phyloP scores from a whole-genome alignment of 2,797 vertebrate genomes.

The Sciurus carolinensis region DNA sequence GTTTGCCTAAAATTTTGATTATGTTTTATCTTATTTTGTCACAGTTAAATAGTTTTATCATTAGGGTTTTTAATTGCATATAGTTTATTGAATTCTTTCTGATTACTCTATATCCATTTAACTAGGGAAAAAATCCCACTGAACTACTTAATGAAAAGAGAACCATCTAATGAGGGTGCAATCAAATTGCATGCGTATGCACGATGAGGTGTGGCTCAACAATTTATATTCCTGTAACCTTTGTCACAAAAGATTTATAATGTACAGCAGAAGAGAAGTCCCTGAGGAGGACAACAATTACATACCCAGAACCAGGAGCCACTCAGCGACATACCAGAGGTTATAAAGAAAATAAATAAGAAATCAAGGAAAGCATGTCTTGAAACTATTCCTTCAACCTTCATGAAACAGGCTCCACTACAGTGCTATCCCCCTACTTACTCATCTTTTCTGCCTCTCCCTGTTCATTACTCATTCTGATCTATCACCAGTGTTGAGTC shows the following conservation, averaged over 20 bases:
- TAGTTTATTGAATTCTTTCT: constrained; percentile 82
- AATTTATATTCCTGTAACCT: not conserved
- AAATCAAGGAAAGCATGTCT: not conserved
- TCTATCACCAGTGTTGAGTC: not conserved
- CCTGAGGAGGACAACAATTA: not conserved
- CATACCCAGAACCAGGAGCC: not conserved
- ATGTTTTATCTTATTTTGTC: constrained; percentile 87
- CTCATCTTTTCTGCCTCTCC: not conserved
- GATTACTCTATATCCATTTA: constrained; percentile 82
- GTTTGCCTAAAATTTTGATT: constrained; percentile 86
- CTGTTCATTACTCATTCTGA: not conserved
- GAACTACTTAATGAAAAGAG: constrained; percentile 77
- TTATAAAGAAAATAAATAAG: not conserved
- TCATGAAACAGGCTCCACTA: not conserved
- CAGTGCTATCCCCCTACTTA: fast-evolving
- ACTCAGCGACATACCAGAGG: not conserved
- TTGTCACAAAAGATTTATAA: not conserved
- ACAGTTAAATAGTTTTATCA: constrained; percentile 86
- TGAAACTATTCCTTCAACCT: not conserved
- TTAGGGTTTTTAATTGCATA: constrained; percentile 85
- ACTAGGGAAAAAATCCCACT: constrained; percentile 61
- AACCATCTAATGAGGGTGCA: constrained; percentile 72
- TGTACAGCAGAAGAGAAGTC: not conserved
- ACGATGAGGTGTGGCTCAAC: constrained; percentile 34
- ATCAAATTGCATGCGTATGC: constrained; percentile 67